Evolutionary conservation across 2,888 invertebrate species (phyloP), one percentile per base, ranked within the genome.

Genomic region (Anoplius nigerrimus): DNA sequence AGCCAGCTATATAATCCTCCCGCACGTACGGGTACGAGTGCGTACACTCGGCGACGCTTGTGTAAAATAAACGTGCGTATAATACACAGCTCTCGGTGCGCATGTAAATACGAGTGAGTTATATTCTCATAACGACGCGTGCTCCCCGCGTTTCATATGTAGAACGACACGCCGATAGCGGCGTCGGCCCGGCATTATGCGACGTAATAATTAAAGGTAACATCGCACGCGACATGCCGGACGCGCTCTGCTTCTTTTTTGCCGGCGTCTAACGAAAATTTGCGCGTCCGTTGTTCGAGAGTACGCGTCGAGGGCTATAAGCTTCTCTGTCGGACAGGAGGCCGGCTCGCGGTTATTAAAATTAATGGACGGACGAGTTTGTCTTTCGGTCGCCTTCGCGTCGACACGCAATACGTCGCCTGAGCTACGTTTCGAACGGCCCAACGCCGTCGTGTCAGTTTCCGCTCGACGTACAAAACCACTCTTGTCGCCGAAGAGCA

Each of bases 171-270:
- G 48, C 48, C 48, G 48, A 48, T 48, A 48, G 48, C 34, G 34
- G 48, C 48, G 48, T 18, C 48, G 16, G n/a, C n/a, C n/a, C 48
- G 16, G 16, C 34, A 34, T 34, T 18, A 18, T 60, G 18, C 45
- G 54, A 69, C 54, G 53, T 56, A 66, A 56, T 62, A 66, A 66
- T 62, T 62, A 66, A 55, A 15, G 56, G 21, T 42, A 24, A 46
- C 61, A 54, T 56, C 43, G 60, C 66, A 55, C 34, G 48, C 48
- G 48, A 16, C 16, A 48, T 16, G 18, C 16, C 48, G 5, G 34
- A 13, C 27, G 45, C 48, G 55, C 55, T 24, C 58, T 51, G 8
- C 52, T 34, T 21, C 52, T 48, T 48, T 48, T n/a, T n/a, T n/a
- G n/a, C n/a, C 48, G n/a, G 4, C 18, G 48, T 48, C 48, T 48